phyloP scores from a whole-genome alignment of 2,797 vertebrate genomes.

The Sebastes steindachneri region DNA sequence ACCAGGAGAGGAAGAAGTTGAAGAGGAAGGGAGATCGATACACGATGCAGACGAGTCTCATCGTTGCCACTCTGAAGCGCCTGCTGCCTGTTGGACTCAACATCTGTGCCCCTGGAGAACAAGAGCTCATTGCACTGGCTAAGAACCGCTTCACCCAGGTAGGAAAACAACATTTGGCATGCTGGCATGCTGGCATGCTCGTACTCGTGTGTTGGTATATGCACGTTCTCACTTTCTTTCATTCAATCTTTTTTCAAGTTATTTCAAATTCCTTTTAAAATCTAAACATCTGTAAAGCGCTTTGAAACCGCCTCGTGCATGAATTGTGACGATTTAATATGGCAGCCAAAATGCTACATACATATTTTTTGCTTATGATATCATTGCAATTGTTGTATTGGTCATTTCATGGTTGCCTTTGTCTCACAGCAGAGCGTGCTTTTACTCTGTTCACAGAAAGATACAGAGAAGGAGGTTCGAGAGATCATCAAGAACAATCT shows the following conservation, averaged over 20 bases:
- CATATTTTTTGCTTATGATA: background rate
- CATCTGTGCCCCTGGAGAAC: constrained; percentile 94
- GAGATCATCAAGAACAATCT: constrained; percentile 92
- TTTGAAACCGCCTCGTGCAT: background rate
- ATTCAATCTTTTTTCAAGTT: background rate
- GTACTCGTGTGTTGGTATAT: background rate
- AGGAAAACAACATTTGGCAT: background rate
- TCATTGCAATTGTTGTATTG: background rate
- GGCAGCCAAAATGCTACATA: background rate
- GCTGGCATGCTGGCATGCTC: background rate
- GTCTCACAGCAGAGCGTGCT: background rate
- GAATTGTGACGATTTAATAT: background rate
- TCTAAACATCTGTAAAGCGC: background rate
- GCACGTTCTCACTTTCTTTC: background rate
- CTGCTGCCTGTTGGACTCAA: constrained; percentile 94
- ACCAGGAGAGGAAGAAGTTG: constrained; percentile 96
- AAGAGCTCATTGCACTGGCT: constrained; percentile 92
- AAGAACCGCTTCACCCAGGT: constrained; percentile 94
- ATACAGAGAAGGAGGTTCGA: constrained; percentile 95
- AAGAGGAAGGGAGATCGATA: constrained; percentile 93
- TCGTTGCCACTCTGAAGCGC: constrained; percentile 93
- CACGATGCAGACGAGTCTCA: constrained; percentile 94
- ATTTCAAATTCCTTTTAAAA: background rate
- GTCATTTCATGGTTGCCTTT: background rate
- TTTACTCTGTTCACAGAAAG: constrained; percentile 85